Base-by-base conservation (phyloP, 2,113 vertebrate genomes). In the Macaca nemestrina region DNA sequence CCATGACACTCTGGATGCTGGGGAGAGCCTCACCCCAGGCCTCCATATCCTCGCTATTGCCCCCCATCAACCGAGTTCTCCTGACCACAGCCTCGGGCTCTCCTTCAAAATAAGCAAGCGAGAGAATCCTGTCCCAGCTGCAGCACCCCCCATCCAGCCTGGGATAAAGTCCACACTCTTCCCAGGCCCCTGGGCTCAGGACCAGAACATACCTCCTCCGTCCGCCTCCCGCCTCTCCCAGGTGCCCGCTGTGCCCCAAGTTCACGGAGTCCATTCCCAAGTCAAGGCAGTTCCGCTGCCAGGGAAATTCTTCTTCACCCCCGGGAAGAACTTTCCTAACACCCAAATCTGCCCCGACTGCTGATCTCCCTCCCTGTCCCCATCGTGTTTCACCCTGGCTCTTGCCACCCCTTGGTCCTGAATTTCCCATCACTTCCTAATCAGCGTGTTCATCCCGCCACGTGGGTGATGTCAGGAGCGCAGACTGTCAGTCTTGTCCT, bases 381-480 rank as follows among this genome's bases (percentile, higher is more conserved):
- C 5, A 38, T 10, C 2, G 5, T 25, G 10, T 23, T 73, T 73
- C 10, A 0, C 22, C 38, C 70, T 5, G 0, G 38, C 70, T 73
- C 38, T 38, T 11, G 38, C 20, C 70, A 22, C 70, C 22, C 5
- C 20, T 12, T 0, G 8, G 70, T 40, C 20, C 38, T 23, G 61
- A 64, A 64, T 64, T 64, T 64, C 5, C 12, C 27, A 23, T 73
- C 4, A 2, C 70, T 73, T 40, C 20, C 22, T 13, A 40, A 38
- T 40, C 38, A 30, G 12, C 0, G 5, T 23, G 70, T 73, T 23
- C 38, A 18, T 6, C 70, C 22, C 9, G 2, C 12, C 2, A 64
- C 10, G 23, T 5, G 20, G 10, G n/a, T 40, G n/a, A 73, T 2
- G 2, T 73, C 9, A 5, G 38, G 68, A 73, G n/a, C 0, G 0